Conservation (phyloP, 2,797 vertebrate genomes). For the Alca torda region DNA sequence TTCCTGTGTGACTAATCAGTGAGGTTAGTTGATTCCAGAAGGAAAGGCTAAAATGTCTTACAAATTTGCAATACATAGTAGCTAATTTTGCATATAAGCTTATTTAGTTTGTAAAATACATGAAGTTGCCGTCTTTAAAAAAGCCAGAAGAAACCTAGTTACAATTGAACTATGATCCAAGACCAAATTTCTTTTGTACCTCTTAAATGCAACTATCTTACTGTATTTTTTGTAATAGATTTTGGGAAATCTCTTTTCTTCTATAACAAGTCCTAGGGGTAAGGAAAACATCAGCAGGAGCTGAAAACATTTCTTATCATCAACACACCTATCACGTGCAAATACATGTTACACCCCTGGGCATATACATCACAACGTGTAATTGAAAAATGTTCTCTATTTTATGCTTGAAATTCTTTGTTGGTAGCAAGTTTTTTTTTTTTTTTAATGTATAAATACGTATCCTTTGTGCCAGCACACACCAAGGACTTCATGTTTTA, state of each 20-base stretch:
- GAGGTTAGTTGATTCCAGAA: conserved; percentile 20
- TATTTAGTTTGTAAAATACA: background rate
- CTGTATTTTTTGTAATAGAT: background rate
- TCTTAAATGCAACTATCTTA: background rate
- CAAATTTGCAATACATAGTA: background rate
- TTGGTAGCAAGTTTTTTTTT: background rate
- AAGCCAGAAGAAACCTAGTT: background rate
- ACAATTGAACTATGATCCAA: background rate
- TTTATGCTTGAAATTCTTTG: background rate
- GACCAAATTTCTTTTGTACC: background rate
- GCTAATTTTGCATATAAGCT: background rate
- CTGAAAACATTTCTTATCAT: background rate
- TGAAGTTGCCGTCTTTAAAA: background rate
- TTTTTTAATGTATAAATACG: background rate
- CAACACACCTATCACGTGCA: background rate
- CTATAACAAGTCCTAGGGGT: background rate
- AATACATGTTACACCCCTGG: background rate
- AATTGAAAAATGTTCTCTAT: background rate
- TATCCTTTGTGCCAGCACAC: background rate
- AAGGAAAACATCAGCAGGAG: background rate
- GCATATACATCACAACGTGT: background rate
- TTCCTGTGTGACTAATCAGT: background rate
- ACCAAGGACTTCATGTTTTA: background rate
- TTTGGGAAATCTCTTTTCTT: background rate
- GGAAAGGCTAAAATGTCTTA: conserved; percentile 32